These are phyloP conservation scores for Battus philenor DNA, from an alignment of 1,140 invertebrate genomes.

Conservation along the genomic window DNA sequence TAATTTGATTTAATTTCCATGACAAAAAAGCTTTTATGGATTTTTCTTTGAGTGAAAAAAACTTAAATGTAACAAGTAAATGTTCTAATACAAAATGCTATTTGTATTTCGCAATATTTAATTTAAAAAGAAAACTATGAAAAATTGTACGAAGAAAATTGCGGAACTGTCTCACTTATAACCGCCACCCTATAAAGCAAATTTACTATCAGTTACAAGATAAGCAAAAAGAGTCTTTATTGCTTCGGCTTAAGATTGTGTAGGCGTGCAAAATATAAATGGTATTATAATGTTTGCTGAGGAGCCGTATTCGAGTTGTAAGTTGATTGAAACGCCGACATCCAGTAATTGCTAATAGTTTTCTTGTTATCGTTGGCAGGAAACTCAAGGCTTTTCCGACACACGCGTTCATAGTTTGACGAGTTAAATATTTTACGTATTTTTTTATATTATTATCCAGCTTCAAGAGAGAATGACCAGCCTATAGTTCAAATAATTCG, in stretches of 20 bases:
- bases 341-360: conserved; percentile 63
- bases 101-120: too few species aligned
- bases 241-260: conserved; percentile 1
- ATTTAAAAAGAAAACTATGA: too few species aligned
- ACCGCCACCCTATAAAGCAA: too few species aligned
- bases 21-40: too few species aligned
- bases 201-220: not conserved
- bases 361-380: conserved; percentile 46
- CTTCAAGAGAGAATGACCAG: not conserved
- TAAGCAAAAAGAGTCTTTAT: conserved; percentile 15
- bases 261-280: not conserved
- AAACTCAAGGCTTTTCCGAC: conserved; percentile 4
- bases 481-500: too few species aligned
- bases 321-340: conserved; percentile 61
- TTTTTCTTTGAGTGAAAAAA: too few species aligned
- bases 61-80: too few species aligned
- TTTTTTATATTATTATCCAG: conserved; percentile 12
- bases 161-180: conserved; percentile 19
- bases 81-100: too few species aligned
- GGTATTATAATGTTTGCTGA: conserved; percentile 29
- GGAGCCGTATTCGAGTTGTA: conserved; percentile 48
- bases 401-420: conserved; percentile 1
- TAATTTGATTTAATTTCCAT: too few species aligned
- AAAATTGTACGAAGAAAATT: conserved; percentile 41
- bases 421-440: conserved; percentile 8